Evolutionary conservation across 37 sponge, comb jelly and placozoan species (phyloP), one percentile per base, ranked within the genome.

Genomic region (Lycopodina hypogea): DNA sequence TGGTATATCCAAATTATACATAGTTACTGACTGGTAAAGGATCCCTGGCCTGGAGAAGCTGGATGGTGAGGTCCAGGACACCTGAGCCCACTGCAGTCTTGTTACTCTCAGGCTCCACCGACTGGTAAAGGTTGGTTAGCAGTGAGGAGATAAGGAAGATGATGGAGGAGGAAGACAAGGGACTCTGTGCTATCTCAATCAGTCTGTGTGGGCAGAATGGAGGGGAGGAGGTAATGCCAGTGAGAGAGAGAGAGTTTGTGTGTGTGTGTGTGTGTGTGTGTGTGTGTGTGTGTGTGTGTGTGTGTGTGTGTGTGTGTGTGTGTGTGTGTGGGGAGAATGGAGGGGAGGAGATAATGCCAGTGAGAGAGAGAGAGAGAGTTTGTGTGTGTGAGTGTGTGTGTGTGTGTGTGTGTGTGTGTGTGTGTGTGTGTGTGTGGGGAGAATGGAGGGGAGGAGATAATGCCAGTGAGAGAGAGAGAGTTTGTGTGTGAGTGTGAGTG

Each of bases 21-120:
- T 53, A 45, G 35, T 52, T n/a, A 55, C 93, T 80, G 26, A 93
- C 94, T 7, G 94, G 95, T 30, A 95, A 63, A 12, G 95, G 95
- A 64, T 91, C 87, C 34, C 81, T 67, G 32, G 82, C 55, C 18
- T 88, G 70, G 51, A 95, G 84, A 1, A 95, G 85, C 61, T 95
- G 85, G 66, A 95, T 71, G 36, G 81, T 84, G 81, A 89, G 77
- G 71, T 79, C 83, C 32, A 95, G 66, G 42, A 95, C 53, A 32
- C 95, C 95, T 11, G 92, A 83, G 36, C 83, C 84, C 0, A 95
- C 55, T 4, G 95, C 88, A 2, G 37, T 81, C 81, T 91, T 87
- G 57, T 74, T 80, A 0, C 92, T 87, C 64, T 85, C 90, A n/a
- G 84, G 58, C 11, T 87, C 89, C 23, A 84, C 86, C 29, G 78